A percentile compares a stretch with the other conserved stretches of the same genome.
Conservation (phyloP, 2,113 vertebrate species). For the Pelecanoides urinatrix region DNA sequence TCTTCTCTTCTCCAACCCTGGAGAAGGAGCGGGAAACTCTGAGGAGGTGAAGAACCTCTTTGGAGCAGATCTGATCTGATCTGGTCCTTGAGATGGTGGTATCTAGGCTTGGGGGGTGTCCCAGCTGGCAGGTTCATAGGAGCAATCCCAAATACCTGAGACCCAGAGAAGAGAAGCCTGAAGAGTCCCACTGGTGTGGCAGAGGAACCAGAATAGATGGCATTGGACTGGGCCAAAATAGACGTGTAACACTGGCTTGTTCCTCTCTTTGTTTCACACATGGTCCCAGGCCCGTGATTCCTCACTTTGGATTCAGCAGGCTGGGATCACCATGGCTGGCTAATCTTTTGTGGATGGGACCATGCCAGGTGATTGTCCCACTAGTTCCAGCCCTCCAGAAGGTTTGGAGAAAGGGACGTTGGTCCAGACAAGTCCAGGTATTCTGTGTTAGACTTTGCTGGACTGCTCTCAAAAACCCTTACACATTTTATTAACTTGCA, state of each 20-base stretch:
- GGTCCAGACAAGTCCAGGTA: neutral
- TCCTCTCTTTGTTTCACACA: neutral
- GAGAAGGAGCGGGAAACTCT: neutral
- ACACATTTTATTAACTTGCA: neutral
- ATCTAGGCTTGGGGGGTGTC: neutral
- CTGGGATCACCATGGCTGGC: neutral
- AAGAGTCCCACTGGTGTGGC: neutral
- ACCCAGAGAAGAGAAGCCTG: neutral
- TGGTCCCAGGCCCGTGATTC: neutral
- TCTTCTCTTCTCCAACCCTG: neutral
- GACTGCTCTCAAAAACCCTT: neutral
- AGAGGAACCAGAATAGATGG: neutral
- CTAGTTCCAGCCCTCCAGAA: neutral
- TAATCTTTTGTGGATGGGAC: neutral
- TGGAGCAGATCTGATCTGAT: neutral
- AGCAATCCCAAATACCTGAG: neutral
- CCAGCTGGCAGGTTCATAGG: neutral
- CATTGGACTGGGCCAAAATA: neutral
- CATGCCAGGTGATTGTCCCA: neutral
- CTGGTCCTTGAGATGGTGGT: neutral
- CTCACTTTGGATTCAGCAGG: neutral
- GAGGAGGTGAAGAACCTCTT: neutral
- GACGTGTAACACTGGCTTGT: neutral
- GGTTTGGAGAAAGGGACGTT: neutral
- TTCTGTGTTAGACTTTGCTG: neutral